A percentile compares a stretch with the other conserved stretches of the same genome.
Evolutionary conservation across 1,140 invertebrate species (phyloP).

Genomic region (Lordiphosa collinella): DNA sequence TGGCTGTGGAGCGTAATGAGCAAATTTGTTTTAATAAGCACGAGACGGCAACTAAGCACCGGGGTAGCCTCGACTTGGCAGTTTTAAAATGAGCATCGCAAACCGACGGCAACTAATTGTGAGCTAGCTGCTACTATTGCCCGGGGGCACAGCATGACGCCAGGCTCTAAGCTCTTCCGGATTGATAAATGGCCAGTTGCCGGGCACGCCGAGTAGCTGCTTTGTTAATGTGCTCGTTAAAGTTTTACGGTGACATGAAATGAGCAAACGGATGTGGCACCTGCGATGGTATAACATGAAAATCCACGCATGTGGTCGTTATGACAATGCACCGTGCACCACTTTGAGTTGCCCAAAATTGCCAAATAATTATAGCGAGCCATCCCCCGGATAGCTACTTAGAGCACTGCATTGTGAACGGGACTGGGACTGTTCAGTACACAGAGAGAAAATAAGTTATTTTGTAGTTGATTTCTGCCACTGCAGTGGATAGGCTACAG

Average conservation of each 20-base stretch:
- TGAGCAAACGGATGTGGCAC: conserved; percentile 55
- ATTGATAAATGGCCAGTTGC: conserved; percentile 44
- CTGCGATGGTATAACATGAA: conserved; percentile 24
- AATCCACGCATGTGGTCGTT: conserved; percentile 73
- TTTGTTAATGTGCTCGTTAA: conserved; percentile 72
- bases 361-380: conserved; percentile 61
- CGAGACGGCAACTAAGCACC: conserved; percentile 54
- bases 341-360: conserved; percentile 64
- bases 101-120: conserved; percentile 47
- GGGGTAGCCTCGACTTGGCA: conserved; percentile 44
- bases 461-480: not conserved
- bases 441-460: not conserved
- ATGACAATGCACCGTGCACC: conserved; percentile 62
- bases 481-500: no score
- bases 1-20: conserved; percentile 51
- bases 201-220: not conserved
- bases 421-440: conserved; percentile 2
- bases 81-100: conserved; percentile 67
- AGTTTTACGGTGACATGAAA: conserved; percentile 75
- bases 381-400: not conserved
- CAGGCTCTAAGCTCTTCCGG: conserved; percentile 2
- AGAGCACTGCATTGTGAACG: no score
- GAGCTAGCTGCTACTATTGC: conserved; percentile 4
- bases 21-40: conserved; percentile 73
- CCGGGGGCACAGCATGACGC: conserved; percentile 6